phyloP scores from a whole-genome alignment of 2,113 vertebrate genomes.

The Anarhynchus alexandrinus region DNA sequence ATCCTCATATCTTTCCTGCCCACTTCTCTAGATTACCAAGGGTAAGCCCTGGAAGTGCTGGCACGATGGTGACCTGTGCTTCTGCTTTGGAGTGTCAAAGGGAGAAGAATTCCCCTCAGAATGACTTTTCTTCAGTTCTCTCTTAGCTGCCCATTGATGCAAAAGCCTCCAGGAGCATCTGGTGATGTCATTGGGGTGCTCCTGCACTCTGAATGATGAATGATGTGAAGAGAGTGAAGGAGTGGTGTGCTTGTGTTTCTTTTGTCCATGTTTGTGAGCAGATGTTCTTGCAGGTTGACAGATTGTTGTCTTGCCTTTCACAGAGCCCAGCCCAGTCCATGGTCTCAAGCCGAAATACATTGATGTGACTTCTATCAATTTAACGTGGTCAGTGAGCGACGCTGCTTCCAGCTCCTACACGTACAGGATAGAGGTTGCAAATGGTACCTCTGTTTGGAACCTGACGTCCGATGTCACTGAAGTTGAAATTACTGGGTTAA shows the following conservation, averaged over 20 bases:
- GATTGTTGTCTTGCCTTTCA: not conserved
- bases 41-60: not conserved
- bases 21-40: not conserved
- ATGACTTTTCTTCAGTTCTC: not conserved
- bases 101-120: not conserved
- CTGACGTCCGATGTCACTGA: accelerated
- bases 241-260: not conserved
- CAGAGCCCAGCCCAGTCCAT: not conserved
- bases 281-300: not conserved
- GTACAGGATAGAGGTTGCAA: not conserved
- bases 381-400: conserved; percentile 59
- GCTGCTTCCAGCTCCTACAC: accelerated
- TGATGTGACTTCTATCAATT: not conserved
- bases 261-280: not conserved
- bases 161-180: not conserved
- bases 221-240: not conserved
- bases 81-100: not conserved
- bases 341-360: not conserved
- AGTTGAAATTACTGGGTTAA: not conserved
- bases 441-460: accelerated
- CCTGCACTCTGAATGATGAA: not conserved
- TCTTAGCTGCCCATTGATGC: not conserved
- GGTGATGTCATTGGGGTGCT: not conserved
- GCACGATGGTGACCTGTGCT: not conserved
- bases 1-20: not conserved